A percentile compares a stretch with the other conserved stretches of the same genome.
These are phyloP conservation scores for Balearica regulorum DNA, from an alignment of 2,797 vertebrate species.

Conservation along the genomic window DNA sequence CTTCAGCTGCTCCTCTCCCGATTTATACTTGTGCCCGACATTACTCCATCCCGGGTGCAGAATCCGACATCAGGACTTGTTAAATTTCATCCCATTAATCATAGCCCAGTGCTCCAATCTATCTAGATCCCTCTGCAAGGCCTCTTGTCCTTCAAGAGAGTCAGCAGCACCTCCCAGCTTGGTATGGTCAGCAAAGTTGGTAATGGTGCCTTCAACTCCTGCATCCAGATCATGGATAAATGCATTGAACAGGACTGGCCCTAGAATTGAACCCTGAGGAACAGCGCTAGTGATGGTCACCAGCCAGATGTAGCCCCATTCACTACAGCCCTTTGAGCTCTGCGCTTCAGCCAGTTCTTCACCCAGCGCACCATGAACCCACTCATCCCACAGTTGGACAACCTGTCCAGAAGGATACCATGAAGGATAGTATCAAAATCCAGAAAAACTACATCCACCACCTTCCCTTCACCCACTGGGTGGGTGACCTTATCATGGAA, in stretches of 20 bases:
- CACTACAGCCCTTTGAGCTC: too few species aligned
- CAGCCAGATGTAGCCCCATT: too few species aligned
- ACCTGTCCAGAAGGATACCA: not conserved
- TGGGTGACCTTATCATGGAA: fast-evolving
- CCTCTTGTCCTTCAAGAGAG: not conserved
- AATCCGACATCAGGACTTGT: not conserved
- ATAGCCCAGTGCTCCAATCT: not conserved
- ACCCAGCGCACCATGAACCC: not conserved
- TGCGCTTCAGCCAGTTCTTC: not conserved
- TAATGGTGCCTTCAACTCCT: not conserved
- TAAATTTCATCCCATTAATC: not conserved
- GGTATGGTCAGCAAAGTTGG: not conserved
- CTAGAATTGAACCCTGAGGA: too few species aligned
- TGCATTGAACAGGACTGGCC: too few species aligned
- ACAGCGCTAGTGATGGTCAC: too few species aligned
- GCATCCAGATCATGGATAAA: not conserved
- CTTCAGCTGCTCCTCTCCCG: not conserved
- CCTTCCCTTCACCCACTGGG: not conserved
- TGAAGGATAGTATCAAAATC: not conserved
- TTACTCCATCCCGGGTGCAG: not conserved
- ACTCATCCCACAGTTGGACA: not conserved
- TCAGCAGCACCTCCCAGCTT: not conserved
- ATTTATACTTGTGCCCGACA: fast-evolving
- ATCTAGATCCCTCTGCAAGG: not conserved
- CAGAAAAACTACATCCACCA: not conserved